Evolutionary conservation across 2,113 vertebrate genomes (phyloP), one percentile per base, ranked within the genome.

Genomic region (Leucosticte australis): DNA sequence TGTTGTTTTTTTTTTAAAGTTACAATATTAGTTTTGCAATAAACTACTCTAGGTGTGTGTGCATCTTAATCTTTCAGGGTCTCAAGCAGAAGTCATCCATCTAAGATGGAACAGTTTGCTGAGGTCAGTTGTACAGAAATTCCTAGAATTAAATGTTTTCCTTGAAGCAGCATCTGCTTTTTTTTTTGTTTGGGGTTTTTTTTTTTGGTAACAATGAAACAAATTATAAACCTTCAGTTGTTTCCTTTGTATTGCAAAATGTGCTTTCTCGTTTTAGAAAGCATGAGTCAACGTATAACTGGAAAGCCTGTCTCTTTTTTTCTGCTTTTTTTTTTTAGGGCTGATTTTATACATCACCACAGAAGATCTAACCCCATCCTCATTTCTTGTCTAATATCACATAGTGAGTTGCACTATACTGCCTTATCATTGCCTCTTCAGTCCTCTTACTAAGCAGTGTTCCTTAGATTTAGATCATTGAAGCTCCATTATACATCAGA

Each of bases 361-460:
- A 24, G 69, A 95, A 89, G 92, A 94, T 83, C 93, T 94, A 97
- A 86, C 84, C 82, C 90, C 79, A 93, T 95, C 91, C 92, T 94
- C 77, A 75, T 92, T 97, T 97, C 92, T 96, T 83, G 90, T 84
- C 84, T 89, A 83, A 37, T 97, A 89, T 93, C 91, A 94, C 82
- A 92, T 90, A 97, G 95, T 93, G 95, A 97, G 96, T 98, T 97
- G 97, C 97, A 97, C 97, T 98, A 94, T 96, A 97, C 83, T 97
- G 95, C 91, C 92, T 96, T 96, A 92, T 94, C 65, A 81, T 94
- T 97, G 96, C 91, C 94, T 95, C 90, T 96, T 96, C 92, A 94
- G 89, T 94, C 96, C 95, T 95, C 91, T 94, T 94, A 96, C 83
- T 85, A 59, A 93, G 95, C 95, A 96, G 87, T 85, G 77, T 85